These are phyloP conservation scores for Aphelenchoides fujianensis DNA, from an alignment of 1,140 invertebrate genomes.

Conservation along the genomic window DNA sequence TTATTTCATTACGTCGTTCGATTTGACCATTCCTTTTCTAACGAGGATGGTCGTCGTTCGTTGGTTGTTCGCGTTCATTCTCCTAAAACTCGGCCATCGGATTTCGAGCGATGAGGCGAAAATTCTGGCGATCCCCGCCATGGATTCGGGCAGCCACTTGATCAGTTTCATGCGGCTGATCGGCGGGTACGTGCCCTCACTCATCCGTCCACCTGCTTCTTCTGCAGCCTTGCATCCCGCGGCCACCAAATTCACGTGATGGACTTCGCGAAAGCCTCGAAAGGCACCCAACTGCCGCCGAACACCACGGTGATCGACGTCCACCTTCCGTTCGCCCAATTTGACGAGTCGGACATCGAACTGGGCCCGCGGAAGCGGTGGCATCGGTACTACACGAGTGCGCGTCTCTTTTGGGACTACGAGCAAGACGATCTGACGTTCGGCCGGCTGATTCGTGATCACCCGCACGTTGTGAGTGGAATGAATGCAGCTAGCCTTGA, in stretches of 20 bases:
- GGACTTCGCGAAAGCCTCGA: background rate
- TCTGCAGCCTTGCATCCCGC: background rate
- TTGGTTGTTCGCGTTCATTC: background rate
- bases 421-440: background rate
- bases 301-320: background rate
- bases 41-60: too few species aligned
- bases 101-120: background rate
- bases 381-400: background rate
- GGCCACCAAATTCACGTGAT: constrained; percentile 3
- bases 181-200: background rate
- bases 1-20: too few species aligned
- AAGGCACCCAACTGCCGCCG: background rate
- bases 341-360: background rate
- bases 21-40: too few species aligned
- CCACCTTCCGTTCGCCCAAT: background rate
- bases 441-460: background rate
- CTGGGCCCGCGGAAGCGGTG: background rate
- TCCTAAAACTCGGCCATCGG: background rate
- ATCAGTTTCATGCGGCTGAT: background rate
- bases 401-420: background rate
- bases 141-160: background rate
- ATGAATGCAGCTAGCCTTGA: too few species aligned
- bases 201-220: too few species aligned
- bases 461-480: background rate
- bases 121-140: background rate